A percentile compares a stretch with the other conserved stretches of the same genome.
Evolutionary conservation across 2,888 invertebrate species (phyloP).

Genomic region (Tiphia femorata): DNA sequence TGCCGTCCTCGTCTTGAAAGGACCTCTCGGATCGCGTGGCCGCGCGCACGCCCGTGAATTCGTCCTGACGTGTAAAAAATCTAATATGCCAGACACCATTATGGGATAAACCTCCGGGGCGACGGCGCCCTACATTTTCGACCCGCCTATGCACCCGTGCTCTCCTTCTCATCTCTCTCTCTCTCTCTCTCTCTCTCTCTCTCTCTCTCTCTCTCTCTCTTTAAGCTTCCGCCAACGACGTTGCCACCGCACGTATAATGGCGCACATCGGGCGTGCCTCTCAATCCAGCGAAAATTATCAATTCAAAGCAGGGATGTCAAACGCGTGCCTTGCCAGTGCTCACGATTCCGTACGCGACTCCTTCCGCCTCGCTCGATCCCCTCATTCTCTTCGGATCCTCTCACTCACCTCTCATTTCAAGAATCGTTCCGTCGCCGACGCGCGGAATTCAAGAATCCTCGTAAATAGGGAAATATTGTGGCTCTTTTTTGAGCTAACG

Average conservation of each 20-base stretch:
- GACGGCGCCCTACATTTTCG: conserved; percentile 35
- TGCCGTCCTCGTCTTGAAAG: too few relatives aligned
- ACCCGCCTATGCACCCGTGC: conserved; percentile 1
- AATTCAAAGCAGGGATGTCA: conserved; percentile 32
- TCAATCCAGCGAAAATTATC: conserved; percentile 20
- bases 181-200: not conserved
- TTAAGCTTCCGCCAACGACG: too few relatives aligned
- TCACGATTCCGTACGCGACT: not conserved
- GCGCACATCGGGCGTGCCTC: not conserved
- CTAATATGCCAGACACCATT: conserved; percentile 37
- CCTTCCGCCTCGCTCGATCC: not conserved
- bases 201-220: not conserved
- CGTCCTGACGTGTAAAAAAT: conserved; percentile 37
- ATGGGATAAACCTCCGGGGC: conserved; percentile 23
- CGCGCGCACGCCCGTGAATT: conserved; percentile 18
- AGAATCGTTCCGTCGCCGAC: too few relatives aligned
- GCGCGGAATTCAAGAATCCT: too few relatives aligned
- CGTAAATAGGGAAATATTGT: too few relatives aligned
- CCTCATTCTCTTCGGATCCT: not conserved
- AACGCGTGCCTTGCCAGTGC: conserved; percentile 30
- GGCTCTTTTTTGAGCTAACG: too few relatives aligned
- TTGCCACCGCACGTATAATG: not conserved
- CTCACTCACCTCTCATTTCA: not conserved
- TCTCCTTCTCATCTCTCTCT: too few relatives aligned
- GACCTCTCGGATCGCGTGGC: not conserved